Conservation (phyloP, 1,140 invertebrate genomes). For the Brachionus rubens region DNA sequence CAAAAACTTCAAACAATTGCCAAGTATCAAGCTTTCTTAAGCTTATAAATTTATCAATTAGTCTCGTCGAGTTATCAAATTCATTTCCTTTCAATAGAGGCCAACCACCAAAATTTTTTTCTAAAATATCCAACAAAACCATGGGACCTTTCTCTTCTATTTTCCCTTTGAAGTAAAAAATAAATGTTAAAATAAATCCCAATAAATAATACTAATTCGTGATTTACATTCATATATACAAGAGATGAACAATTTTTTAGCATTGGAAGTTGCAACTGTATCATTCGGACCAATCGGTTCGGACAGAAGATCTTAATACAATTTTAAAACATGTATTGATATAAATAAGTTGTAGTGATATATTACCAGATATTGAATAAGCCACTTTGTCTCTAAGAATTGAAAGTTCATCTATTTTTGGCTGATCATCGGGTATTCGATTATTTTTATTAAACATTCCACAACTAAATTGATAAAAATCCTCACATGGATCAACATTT, state of each 20-base stretch:
- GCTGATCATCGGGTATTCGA: conserved; percentile 17
- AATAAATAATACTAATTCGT: not conserved
- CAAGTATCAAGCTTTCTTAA: conserved; percentile 1
- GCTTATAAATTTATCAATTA: conserved; percentile 17
- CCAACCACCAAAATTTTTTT: conserved; percentile 4
- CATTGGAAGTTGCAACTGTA: conserved; percentile 25
- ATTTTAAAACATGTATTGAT: no score
- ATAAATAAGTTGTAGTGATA: no score
- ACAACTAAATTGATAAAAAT: conserved; percentile 46
- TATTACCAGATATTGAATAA: conserved; percentile 40
- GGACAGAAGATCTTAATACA: not conserved
- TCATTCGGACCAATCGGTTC: conserved; percentile 23
- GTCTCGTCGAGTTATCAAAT: not conserved
- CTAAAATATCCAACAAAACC: not conserved
- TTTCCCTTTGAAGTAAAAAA: conserved; percentile 26
- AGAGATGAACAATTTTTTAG: conserved; percentile 9
- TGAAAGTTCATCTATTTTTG: conserved; percentile 40
- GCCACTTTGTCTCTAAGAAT: conserved; percentile 43
- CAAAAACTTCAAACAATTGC: conserved; percentile 41
- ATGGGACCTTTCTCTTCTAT: conserved; percentile 1
- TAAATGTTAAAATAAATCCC: not conserved
- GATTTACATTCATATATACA: conserved; percentile 36
- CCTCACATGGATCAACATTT: conserved; percentile 17
- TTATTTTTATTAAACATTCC: conserved; percentile 21
- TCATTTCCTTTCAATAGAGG: not conserved